Evolutionary conservation across 2,888 invertebrate genomes (phyloP).

Genomic region (Cetonia aurata): DNA sequence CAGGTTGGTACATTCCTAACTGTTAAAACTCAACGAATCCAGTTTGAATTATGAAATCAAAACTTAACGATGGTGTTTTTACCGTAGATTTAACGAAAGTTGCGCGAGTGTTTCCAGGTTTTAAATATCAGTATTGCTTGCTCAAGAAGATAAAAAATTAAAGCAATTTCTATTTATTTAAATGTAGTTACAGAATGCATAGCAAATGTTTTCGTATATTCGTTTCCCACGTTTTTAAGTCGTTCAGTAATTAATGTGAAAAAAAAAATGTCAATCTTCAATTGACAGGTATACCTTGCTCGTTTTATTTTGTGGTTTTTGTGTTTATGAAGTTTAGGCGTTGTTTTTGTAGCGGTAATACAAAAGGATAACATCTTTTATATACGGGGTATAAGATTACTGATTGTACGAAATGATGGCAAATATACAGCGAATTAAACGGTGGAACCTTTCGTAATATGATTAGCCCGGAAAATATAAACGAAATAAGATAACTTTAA

Average conservation of each 20-base stretch:
- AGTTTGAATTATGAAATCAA: constrained; percentile 30
- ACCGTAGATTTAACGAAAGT: constrained; percentile 27
- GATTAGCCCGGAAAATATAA: too few species aligned
- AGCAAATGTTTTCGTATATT: neutral
- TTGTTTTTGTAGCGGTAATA: neutral
- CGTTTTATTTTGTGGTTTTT: neutral
- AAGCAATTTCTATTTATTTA: constrained; percentile 15
- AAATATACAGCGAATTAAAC: too few species aligned
- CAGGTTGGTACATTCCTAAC: constrained; percentile 25
- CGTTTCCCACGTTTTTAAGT: constrained; percentile 19
- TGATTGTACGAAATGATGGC: too few species aligned
- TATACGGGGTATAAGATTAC: too few species aligned
- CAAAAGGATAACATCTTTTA: too few species aligned
- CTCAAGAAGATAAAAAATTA: constrained; percentile 11
- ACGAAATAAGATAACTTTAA: too few species aligned
- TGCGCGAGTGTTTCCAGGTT: constrained; percentile 5
- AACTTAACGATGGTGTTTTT: constrained; percentile 33
- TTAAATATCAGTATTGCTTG: constrained; percentile 14
- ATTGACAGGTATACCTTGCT: neutral
- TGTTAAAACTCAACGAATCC: constrained; percentile 7
- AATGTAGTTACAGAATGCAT: neutral
- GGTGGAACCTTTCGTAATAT: too few species aligned
- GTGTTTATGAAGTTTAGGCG: neutral
- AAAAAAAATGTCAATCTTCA: constrained; percentile 7
- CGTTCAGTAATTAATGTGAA: neutral